Base-by-base conservation (phyloP, 2,888 invertebrate species). In the Pharmacophagus antenor region DNA sequence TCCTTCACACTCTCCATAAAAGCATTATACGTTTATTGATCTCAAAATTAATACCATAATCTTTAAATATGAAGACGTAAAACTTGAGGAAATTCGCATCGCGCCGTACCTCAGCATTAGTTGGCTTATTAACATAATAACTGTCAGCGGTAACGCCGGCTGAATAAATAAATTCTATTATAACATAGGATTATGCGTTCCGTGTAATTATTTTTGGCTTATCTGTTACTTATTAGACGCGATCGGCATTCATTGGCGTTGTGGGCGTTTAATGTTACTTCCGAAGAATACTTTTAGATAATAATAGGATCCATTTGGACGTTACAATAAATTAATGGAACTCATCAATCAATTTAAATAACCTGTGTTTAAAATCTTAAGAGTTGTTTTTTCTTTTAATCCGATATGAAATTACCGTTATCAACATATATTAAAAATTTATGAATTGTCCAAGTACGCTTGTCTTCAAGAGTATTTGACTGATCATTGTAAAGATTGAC, bases 161-260 rank as follows among this genome's bases (percentile, higher is more conserved):
- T 23, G 49, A 55, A 56, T 55, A 51, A 42, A 55, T 51, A 55
- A 60, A 55, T 46, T 46, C 15, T 37, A n/a, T 37, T 37, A 37
- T 37, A 37, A 37, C 37, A 4, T n/a, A 46, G 17, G 49, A 55
- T 55, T 58, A 58, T 17, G 46, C 18, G 49, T 27, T 50, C 20
- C 42, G 46, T 23, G 46, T 56, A 61, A 61, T 56, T 51, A 61
- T 61, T 61, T 61, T 56, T 51, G 51, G 60, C 56, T 61, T 61
- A 61, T 61, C 60, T 59, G 48, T 37, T 15, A 48, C n/a, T 12
- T 47, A 46, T 41, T 58, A 23, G 58, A 52, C 58, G 52, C 47
- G 21, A 47, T 48, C 48, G 53, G 53, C 21, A 44, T 54, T 25
- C 48, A 27, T 46, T 21, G 27, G n/a, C 15, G 17, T 20, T 47